These are phyloP conservation scores for Amblyraja radiata DNA, from an alignment of 2,797 vertebrate genomes.

Conservation along the genomic window DNA sequence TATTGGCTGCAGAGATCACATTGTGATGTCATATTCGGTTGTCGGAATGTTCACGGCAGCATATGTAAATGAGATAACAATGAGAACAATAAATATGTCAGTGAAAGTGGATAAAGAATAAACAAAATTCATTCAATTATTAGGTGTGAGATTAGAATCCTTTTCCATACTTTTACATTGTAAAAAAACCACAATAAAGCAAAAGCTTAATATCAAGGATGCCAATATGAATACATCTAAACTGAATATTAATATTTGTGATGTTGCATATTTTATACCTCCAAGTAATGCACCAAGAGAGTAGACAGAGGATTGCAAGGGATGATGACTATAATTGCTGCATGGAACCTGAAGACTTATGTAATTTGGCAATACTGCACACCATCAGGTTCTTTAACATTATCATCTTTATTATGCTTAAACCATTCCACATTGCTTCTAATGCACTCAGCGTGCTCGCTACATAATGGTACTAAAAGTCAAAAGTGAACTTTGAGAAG, in stretches of 20 bases:
- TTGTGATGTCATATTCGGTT: too few relatives aligned
- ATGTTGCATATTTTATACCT: background rate
- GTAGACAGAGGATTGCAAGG: background rate
- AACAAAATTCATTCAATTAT: background rate
- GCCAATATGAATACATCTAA: background rate
- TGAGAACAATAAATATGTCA: background rate
- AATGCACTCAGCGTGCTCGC: conserved; percentile 25
- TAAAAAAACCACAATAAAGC: background rate
- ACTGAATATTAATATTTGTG: background rate
- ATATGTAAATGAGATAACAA: background rate
- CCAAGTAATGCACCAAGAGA: background rate
- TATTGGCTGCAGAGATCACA: too few relatives aligned
- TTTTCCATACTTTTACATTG: background rate
- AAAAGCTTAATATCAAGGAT: background rate
- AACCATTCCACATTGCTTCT: background rate
- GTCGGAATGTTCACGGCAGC: too few relatives aligned
- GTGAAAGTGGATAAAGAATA: background rate
- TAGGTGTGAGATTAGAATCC: background rate
- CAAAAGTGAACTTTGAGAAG: conserved; percentile 29
- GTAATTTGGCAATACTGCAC: background rate
- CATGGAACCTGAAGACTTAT: conserved; percentile 1
- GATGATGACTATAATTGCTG: background rate
- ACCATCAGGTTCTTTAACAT: background rate
- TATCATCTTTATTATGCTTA: background rate
- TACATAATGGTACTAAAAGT: conserved; percentile 30